These are phyloP conservation scores for Drosophila murphyi DNA, from an alignment of 1,140 invertebrate genomes.

Conservation along the genomic window DNA sequence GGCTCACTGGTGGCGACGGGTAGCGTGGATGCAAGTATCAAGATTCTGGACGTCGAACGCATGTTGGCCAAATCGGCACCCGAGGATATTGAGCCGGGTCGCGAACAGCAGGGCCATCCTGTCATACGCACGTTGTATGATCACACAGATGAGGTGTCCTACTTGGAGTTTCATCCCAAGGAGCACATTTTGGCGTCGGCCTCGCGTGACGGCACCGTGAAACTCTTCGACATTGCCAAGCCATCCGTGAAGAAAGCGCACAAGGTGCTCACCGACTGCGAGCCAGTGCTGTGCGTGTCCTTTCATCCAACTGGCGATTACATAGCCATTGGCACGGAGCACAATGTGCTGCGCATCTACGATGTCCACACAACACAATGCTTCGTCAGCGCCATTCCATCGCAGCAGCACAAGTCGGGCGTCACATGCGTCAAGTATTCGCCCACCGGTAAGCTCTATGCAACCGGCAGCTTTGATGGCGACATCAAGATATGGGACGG, in stretches of 20 bases:
- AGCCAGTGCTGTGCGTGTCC: slow-evolving; percentile 93
- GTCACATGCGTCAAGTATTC: slow-evolving; percentile 94
- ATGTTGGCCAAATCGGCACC: slow-evolving; percentile 98
- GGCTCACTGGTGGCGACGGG: slow-evolving; percentile 99
- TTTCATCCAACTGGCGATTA: slow-evolving; percentile 98
- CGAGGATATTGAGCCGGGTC: slow-evolving; percentile 91
- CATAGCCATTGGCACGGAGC: slow-evolving; percentile 96
- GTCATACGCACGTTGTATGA: slow-evolving; percentile 99
- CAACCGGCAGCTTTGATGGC: slow-evolving; percentile 96
- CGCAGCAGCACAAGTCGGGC: slow-evolving; percentile 95
- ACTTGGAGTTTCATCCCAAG: slow-evolving; percentile 97
- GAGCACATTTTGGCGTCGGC: slow-evolving; percentile 97
- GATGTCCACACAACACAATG: slow-evolving; percentile 98
- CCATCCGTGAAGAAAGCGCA: slow-evolving; percentile 99
- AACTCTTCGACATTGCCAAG: slow-evolving; percentile 99
- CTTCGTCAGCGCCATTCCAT: slow-evolving; percentile 95
- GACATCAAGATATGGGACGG: slow-evolving; percentile 98
- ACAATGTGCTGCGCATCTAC: slow-evolving; percentile 96
- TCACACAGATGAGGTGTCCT: slow-evolving; percentile 98
- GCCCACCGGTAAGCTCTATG: slow-evolving; percentile 94
- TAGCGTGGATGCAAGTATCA: slow-evolving; percentile 98
- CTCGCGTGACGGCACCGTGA: slow-evolving; percentile 96
- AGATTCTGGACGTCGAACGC: slow-evolving; percentile 98
- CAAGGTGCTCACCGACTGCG: slow-evolving; percentile 96
- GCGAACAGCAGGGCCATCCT: slow-evolving; percentile 96